Evolutionary conservation across 2,797 vertebrate genomes (phyloP).

Genomic region (Nothura maculosa): DNA sequence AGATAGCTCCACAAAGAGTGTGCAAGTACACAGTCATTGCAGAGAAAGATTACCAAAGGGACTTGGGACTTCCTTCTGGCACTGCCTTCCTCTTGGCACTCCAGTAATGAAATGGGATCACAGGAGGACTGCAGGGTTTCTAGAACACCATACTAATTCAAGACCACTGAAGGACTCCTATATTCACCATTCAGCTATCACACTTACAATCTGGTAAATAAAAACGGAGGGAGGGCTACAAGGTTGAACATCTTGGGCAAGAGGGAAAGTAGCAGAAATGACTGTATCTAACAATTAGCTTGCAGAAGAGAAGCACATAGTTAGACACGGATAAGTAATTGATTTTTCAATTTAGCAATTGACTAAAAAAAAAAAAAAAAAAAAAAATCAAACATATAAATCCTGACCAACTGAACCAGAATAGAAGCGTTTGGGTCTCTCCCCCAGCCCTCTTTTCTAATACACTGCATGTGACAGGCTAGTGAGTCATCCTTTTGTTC

Average conservation of each 20-base stretch:
- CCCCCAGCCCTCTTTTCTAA: neutral
- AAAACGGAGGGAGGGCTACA: neutral
- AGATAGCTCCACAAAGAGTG: neutral
- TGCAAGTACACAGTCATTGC: neutral
- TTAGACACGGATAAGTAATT: conserved; percentile 30
- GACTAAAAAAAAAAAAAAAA: conserved; percentile 45
- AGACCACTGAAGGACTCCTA: neutral
- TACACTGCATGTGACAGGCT: neutral
- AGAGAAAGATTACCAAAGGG: neutral
- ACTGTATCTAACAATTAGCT: neutral
- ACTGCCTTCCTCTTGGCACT: neutral
- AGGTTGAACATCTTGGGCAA: neutral
- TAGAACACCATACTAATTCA: neutral
- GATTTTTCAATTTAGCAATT: conserved; percentile 49
- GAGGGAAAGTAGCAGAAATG: neutral
- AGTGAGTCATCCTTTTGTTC: neutral
- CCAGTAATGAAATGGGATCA: neutral
- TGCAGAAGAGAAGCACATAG: neutral
- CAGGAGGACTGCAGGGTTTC: neutral
- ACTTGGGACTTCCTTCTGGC: neutral
- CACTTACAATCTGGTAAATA: neutral
- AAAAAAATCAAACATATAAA: conserved; percentile 37
- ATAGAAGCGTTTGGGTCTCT: neutral
- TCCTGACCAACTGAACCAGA: conserved; percentile 21
- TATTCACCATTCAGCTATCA: neutral